Percentiles rank a stretch among this genome's conserved stretches.
phyloP scores from a whole-genome alignment of 2,888 invertebrate species.

The Drosophila birchii region DNA sequence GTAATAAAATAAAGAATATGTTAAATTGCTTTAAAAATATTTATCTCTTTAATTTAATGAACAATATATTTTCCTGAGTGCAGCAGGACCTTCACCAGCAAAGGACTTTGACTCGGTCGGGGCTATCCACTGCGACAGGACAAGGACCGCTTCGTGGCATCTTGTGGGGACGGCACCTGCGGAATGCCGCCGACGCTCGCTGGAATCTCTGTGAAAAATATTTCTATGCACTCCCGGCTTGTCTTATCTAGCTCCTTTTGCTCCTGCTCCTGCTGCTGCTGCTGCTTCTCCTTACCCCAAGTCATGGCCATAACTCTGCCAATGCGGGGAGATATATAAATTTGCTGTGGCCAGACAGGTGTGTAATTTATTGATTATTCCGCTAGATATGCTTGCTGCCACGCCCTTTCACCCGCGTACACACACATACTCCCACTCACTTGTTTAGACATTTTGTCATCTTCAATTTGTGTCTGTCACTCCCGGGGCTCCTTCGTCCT shows the following conservation, averaged over 20 bases:
- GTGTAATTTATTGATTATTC: slow-evolving; percentile 84
- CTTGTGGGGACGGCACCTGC: slow-evolving; percentile 61
- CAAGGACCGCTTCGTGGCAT: slow-evolving; percentile 26
- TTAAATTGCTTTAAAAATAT: too few relatives aligned
- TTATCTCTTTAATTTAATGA: too few relatives aligned
- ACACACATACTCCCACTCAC: slow-evolving; percentile 42
- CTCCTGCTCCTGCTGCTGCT: background rate
- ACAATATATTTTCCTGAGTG: background rate
- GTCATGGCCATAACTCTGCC: slow-evolving; percentile 63
- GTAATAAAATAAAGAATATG: background rate
- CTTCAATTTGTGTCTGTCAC: slow-evolving; percentile 82
- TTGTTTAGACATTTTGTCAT: slow-evolving; percentile 82
- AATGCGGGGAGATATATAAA: slow-evolving; percentile 43
- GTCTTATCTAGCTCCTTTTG: slow-evolving; percentile 36
- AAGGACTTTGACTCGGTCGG: slow-evolving; percentile 40
- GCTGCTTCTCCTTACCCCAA: slow-evolving; percentile 26
- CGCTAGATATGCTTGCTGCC: slow-evolving; percentile 65
- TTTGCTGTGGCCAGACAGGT: slow-evolving; percentile 82
- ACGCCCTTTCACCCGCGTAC: slow-evolving; percentile 27
- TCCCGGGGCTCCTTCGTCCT: slow-evolving; percentile 44
- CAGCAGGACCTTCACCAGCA: background rate
- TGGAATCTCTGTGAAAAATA: slow-evolving; percentile 78
- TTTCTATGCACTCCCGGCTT: slow-evolving; percentile 59
- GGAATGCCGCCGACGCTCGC: slow-evolving; percentile 69
- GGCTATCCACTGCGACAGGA: slow-evolving; percentile 22